Conservation (phyloP, 2,888 invertebrate species). For the Corythucha ciliata region DNA sequence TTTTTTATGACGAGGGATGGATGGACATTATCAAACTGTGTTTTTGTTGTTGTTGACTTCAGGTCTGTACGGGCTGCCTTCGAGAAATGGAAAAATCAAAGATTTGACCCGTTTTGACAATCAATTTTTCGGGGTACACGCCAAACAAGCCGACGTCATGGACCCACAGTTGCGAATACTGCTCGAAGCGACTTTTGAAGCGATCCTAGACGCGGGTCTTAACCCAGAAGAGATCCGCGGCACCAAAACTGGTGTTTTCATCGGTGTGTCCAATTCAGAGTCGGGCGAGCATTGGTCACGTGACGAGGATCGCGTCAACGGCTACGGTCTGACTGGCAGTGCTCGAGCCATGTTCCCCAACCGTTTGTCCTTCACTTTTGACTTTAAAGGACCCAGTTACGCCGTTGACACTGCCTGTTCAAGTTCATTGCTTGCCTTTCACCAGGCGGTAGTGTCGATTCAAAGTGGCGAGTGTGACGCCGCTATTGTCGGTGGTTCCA, state of each 20-base stretch:
- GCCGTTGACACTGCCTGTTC: constrained; percentile 96
- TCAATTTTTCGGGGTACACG: constrained; percentile 80
- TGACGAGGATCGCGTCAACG: constrained; percentile 76
- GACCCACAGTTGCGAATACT: constrained; percentile 83
- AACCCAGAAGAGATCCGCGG: constrained; percentile 79
- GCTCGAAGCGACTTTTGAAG: constrained; percentile 84
- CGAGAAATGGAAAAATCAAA: constrained; percentile 71
- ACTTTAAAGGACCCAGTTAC: constrained; percentile 88
- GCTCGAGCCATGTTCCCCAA: constrained; percentile 95
- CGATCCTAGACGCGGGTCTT: constrained; percentile 75
- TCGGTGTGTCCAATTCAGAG: constrained; percentile 84
- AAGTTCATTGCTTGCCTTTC: constrained; percentile 83
- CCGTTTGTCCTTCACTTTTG: constrained; percentile 90
- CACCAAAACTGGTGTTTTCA: constrained; percentile 84
- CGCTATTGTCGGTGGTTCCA: constrained; percentile 87
- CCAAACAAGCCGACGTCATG: constrained; percentile 82
- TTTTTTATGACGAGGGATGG: not conserved
- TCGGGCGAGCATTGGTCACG: constrained; percentile 78
- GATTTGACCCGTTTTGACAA: constrained; percentile 72
- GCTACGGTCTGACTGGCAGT: constrained; percentile 88
- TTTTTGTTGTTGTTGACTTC: constrained; percentile 19
- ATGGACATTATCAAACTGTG: too few species aligned
- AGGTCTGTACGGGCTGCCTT: constrained; percentile 70
- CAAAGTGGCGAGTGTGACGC: constrained; percentile 84
- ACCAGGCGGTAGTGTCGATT: constrained; percentile 75